Conservation (phyloP, 53 echinoderm and acorn worm species). For the Mesocentrotus franciscanus region DNA sequence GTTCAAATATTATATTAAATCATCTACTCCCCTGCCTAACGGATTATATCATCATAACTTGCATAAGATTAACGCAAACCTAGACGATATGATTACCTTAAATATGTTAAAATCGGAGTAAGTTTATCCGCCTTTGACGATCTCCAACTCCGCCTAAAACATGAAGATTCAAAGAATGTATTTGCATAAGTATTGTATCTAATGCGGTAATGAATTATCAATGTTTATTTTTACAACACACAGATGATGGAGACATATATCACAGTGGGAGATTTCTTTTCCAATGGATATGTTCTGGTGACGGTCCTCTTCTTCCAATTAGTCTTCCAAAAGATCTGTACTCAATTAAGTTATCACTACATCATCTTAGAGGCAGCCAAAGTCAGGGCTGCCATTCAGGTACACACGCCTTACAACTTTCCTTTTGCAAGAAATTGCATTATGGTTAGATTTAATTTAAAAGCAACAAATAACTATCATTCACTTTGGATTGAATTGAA, state of each 20-base stretch:
- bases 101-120: too few species aligned
- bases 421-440: background rate
- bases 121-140: too few species aligned
- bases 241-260: slow-evolving; percentile 54
- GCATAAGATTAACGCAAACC: background rate
- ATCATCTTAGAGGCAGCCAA: slow-evolving; percentile 80
- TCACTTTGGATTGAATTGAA: too few species aligned
- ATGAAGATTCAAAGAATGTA: too few species aligned
- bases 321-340: slow-evolving; percentile 72
- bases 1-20: too few species aligned
- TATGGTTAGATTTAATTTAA: too few species aligned
- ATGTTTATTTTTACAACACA: background rate
- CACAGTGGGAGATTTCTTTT: slow-evolving; percentile 74
- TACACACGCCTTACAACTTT: slow-evolving; percentile 26
- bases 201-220: too few species aligned
- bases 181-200: too few species aligned
- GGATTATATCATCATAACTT: background rate
- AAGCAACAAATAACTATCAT: too few species aligned
- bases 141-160: too few species aligned
- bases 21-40: too few species aligned
- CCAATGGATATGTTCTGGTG: slow-evolving; percentile 84
- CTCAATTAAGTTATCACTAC: slow-evolving; percentile 80
- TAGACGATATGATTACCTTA: too few species aligned
- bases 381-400: slow-evolving; percentile 83
- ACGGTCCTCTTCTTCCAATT: slow-evolving; percentile 73